Evolutionary conservation across 2,113 vertebrate genomes (phyloP).

Genomic region (Bufo gargarizans): DNA sequence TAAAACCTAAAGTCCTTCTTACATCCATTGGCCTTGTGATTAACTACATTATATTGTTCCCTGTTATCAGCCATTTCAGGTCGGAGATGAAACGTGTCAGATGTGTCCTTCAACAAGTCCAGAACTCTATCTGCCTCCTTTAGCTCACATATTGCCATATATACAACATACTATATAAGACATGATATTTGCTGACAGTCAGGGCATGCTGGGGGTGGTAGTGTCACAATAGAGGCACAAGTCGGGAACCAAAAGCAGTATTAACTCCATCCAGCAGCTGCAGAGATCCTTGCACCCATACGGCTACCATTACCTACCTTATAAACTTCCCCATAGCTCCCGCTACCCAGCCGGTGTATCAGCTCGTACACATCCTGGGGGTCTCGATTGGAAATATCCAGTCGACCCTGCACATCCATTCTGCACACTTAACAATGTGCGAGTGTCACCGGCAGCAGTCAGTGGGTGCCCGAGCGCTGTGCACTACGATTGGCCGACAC

Average conservation of each 20-base stretch:
- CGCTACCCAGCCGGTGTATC: constrained; percentile 76
- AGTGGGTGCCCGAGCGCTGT: not conserved
- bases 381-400: constrained; percentile 79
- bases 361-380: constrained; percentile 83
- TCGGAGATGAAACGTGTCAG: not conserved
- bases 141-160: not conserved
- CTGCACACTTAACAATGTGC: constrained; percentile 8
- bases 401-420: constrained; percentile 73
- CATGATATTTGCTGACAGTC: no score
- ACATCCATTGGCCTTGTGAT: not conserved
- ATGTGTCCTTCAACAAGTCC: not conserved
- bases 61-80: not conserved
- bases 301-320: constrained; percentile 69
- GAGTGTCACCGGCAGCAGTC: not conserved
- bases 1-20: not conserved
- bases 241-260: no score
- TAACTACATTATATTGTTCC: not conserved
- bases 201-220: not conserved
- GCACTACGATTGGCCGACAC: not conserved
- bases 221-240: not conserved
- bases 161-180: not conserved
- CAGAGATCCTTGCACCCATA: no score
- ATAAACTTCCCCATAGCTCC: constrained; percentile 84
- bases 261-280: no score
- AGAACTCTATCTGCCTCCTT: not conserved